Conservation (phyloP, 2,113 vertebrate genomes). For the Aphyosemion australe region DNA sequence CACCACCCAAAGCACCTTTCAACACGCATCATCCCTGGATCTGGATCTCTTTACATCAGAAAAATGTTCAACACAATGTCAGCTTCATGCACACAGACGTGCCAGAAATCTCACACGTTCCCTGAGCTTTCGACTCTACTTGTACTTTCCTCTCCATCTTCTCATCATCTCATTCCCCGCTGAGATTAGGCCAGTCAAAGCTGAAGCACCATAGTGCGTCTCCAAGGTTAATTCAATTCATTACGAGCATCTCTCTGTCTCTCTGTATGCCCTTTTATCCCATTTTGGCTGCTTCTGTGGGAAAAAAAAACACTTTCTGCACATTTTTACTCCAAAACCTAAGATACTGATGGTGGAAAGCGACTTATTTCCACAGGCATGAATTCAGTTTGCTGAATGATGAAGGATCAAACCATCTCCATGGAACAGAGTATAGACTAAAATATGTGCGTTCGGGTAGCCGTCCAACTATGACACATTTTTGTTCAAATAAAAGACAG, state of each 20-base stretch:
- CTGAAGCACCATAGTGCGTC: conserved; percentile 28
- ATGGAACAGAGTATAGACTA: conserved; percentile 55
- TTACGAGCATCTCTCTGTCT: conserved; percentile 19
- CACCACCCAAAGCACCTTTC: conserved; percentile 22
- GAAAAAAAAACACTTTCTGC: neutral
- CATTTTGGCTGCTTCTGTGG: conserved; percentile 6
- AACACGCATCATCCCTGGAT: conserved; percentile 28
- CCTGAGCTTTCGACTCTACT: conserved; percentile 26
- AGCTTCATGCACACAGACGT: conserved; percentile 2
- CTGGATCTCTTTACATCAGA: conserved; percentile 59
- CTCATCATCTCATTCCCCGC: conserved; percentile 40
- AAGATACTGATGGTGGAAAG: conserved; percentile 28
- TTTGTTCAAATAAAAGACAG: conserved; percentile 72
- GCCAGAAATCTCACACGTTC: conserved; percentile 14
- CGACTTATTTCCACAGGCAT: conserved; percentile 28
- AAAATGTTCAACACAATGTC: conserved; percentile 33
- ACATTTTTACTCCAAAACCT: conserved; percentile 18
- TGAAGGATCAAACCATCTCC: conserved; percentile 63
- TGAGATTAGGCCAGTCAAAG: conserved; percentile 34
- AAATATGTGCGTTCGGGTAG: conserved; percentile 66
- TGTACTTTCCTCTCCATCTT: conserved; percentile 16
- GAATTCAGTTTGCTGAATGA: conserved; percentile 30
- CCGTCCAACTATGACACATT: conserved; percentile 73
- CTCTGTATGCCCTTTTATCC: neutral
- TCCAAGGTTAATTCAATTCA: conserved; percentile 59